Percentiles rank a stretch among this genome's conserved stretches.
phyloP scores from a whole-genome alignment of 2,797 vertebrate genomes.

The Molossus alvarezi region DNA sequence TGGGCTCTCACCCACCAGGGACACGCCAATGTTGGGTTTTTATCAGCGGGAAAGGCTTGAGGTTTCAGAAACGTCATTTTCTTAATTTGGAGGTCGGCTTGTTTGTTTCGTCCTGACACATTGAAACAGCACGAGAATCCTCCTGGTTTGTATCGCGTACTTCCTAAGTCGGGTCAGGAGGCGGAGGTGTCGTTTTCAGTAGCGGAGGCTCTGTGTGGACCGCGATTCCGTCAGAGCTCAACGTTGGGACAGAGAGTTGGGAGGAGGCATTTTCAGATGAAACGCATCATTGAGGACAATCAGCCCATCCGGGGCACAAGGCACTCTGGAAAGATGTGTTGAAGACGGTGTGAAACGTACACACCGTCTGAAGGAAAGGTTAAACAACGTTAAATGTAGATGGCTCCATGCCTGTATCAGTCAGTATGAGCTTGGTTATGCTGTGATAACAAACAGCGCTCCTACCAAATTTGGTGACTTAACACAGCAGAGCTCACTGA shows the following conservation, averaged over 20 bases:
- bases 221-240: neutral
- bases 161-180: neutral
- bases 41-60: conserved; percentile 83
- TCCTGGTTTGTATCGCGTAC: conserved; percentile 2
- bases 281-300: neutral
- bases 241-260: neutral
- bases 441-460: neutral
- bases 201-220: neutral
- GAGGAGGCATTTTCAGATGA: neutral
- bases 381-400: neutral
- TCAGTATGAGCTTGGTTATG: neutral
- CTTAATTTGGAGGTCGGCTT: conserved; percentile 75
- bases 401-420: neutral
- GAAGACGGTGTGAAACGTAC: neutral
- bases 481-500: neutral
- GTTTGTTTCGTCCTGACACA: conserved; percentile 76
- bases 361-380: neutral
- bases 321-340: neutral
- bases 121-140: conserved; percentile 35
- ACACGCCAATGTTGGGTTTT: conserved; percentile 85
- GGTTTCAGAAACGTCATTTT: conserved; percentile 76
- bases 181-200: neutral
- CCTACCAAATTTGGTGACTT: neutral
- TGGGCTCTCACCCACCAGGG: conserved; percentile 84
- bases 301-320: neutral